These are phyloP conservation scores for Ammodramus savannarum DNA, from an alignment of 2,113 vertebrate genomes.

Conservation along the genomic window DNA sequence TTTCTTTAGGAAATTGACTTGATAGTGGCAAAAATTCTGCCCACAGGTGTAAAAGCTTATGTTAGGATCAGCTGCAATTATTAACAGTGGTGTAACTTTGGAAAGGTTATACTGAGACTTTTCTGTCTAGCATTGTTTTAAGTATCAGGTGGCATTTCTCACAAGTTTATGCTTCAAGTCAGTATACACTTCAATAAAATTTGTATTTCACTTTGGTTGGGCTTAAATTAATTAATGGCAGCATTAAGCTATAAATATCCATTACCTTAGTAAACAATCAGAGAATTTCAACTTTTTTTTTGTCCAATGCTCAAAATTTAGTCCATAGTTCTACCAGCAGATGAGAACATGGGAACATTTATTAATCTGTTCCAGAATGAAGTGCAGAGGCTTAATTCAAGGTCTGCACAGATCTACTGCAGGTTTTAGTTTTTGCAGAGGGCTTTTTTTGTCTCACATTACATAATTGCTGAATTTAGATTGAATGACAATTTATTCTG, in stretches of 20 bases:
- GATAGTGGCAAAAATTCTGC: neutral
- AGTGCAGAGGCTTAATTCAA: neutral
- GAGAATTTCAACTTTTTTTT: neutral
- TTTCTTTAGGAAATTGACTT: neutral
- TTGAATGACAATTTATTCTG: neutral
- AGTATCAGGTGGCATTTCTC: neutral
- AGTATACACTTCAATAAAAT: neutral
- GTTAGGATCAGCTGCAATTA: neutral
- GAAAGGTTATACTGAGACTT: neutral
- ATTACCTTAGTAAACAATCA: neutral
- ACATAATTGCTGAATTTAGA: neutral
- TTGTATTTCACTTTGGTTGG: neutral
- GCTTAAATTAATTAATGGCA: neutral
- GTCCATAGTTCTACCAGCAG: neutral
- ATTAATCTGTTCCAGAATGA: neutral
- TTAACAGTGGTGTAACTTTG: neutral
- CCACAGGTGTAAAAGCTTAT: neutral
- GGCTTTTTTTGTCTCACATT: neutral
- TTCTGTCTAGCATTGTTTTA: neutral
- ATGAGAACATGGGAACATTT: neutral
- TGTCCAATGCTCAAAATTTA: neutral
- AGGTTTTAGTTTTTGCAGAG: neutral
- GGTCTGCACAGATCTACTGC: neutral
- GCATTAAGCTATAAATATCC: neutral
- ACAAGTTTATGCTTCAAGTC: neutral